Conservation (phyloP, 2,113 vertebrate species). For the Addax nasomaculatus region DNA sequence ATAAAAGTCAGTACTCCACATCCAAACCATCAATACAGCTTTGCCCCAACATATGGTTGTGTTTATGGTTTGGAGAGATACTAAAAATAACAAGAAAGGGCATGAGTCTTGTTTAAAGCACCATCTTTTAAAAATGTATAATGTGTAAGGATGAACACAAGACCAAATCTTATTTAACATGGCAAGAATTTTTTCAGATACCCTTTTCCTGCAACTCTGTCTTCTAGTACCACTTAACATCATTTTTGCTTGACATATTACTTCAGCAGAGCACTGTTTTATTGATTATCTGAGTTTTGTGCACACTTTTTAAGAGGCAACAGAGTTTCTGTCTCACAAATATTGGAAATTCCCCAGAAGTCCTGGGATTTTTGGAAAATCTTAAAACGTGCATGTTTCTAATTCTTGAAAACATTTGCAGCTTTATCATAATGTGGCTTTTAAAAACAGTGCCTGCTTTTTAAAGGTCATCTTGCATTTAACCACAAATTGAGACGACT, state of each 20-base stretch:
- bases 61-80: slow-evolving; percentile 80
- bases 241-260: not conserved
- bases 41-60: slow-evolving; percentile 80
- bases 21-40: slow-evolving; percentile 72
- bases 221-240: not conserved
- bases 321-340: not conserved
- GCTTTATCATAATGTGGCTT: not conserved
- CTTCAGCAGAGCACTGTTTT: not conserved
- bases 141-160: not conserved
- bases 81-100: slow-evolving; percentile 81
- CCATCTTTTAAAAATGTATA: slow-evolving; percentile 49
- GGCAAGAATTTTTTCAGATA: slow-evolving; percentile 2
- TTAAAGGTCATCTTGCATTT: slow-evolving; percentile 8
- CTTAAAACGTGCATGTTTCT: slow-evolving; percentile 18
- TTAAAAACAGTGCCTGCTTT: not conserved
- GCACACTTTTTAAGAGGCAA: not conserved
- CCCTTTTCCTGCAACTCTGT: not conserved
- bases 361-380: slow-evolving; percentile 26
- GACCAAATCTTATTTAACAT: not conserved
- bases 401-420: slow-evolving; percentile 38
- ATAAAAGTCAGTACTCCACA: slow-evolving; percentile 53
- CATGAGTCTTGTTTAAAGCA: not conserved
- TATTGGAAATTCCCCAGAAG: slow-evolving; percentile 66
- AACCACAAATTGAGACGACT: not conserved
- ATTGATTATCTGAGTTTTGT: not conserved